Evolutionary conservation across 1,140 invertebrate genomes (phyloP), one percentile per base, ranked within the genome.

Genomic region (roundworm (Caenorhabditis elegans)): DNA sequence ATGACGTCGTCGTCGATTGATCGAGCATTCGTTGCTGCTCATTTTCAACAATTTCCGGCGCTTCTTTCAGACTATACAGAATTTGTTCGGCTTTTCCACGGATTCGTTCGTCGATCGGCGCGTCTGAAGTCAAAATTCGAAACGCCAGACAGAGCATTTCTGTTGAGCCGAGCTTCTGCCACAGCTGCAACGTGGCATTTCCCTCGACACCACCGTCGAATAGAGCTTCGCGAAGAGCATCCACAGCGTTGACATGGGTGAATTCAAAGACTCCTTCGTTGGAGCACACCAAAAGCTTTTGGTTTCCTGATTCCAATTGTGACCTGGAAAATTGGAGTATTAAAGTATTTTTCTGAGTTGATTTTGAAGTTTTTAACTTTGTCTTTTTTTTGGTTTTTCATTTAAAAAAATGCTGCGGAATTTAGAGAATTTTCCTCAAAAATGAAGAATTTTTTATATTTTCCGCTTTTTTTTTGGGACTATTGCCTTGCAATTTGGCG

Each of bases 261-360:
- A 88, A 85, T 26, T 82, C 85, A 78, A 79, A 83, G 2, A 87
- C 76, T 22, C 87, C 85, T 82, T 86, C 82, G 15, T 83, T 82
- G 17, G 83, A 87, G 39, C 88, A 77, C 4, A 86, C 77, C 43
- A 78, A 51, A 53, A 87, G 82, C 22, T 70, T 70, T n/a, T 48
- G 76, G 10, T 53, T 26, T n/a, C n/a, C n/a, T 4, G 80, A 77
- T 47, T 51, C 39, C 3, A 81, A 36, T 34, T 85, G 86, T 24
- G 87, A 82, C 28, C 78, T 47, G 13, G 65, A 65, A 36, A 82
- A 60, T 11, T n/a, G n/a, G n/a, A n/a, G n/a, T n/a, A n/a, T n/a
- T n/a, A n/a, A n/a, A n/a, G n/a, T n/a, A n/a, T n/a, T n/a, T n/a
- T n/a, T n/a, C n/a, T n/a, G n/a, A n/a, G n/a, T n/a, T n/a, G n/a